Conservation (phyloP, 2,888 invertebrate genomes). For the Pelosia muscerda region DNA sequence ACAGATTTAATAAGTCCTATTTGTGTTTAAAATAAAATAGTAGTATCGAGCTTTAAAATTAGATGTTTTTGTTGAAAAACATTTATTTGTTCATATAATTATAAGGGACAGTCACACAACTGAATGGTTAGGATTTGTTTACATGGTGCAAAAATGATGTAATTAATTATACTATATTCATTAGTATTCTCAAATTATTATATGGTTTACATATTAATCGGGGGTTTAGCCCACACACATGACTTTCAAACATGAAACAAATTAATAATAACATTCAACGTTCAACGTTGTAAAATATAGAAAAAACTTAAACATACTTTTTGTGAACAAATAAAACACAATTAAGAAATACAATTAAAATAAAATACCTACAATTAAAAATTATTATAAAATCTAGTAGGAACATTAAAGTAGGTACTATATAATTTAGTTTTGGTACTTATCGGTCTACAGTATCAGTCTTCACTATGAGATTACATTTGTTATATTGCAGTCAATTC, state of each 20-base stretch:
- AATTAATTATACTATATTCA: too few relatives aligned
- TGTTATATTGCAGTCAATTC: not conserved
- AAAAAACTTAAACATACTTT: too few relatives aligned
- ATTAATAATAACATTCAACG: too few relatives aligned
- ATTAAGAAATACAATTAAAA: too few relatives aligned
- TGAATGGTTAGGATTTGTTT: slow-evolving; percentile 5
- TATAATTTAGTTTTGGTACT: slow-evolving; percentile 9
- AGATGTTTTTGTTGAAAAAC: slow-evolving; percentile 9
- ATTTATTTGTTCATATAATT: slow-evolving; percentile 7
- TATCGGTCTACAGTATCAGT: not conserved
- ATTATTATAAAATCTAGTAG: slow-evolving; percentile 7
- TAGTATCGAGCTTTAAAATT: not conserved
- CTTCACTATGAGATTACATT: not conserved
- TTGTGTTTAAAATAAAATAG: slow-evolving; percentile 5
- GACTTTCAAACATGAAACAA: too few relatives aligned
- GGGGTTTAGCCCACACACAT: too few relatives aligned
- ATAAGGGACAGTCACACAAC: slow-evolving; percentile 8
- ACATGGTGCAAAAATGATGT: too few relatives aligned
- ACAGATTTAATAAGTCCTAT: not conserved
- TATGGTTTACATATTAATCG: not conserved
- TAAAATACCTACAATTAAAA: too few relatives aligned
- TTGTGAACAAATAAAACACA: too few relatives aligned
- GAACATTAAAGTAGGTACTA: slow-evolving; percentile 6
- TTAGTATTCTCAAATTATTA: not conserved
- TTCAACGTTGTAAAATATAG: too few relatives aligned